A percentile compares a stretch with the other conserved stretches of the same genome.
Conservation (phyloP, 2,888 invertebrate genomes). For the Epistrophe grossulariae region DNA sequence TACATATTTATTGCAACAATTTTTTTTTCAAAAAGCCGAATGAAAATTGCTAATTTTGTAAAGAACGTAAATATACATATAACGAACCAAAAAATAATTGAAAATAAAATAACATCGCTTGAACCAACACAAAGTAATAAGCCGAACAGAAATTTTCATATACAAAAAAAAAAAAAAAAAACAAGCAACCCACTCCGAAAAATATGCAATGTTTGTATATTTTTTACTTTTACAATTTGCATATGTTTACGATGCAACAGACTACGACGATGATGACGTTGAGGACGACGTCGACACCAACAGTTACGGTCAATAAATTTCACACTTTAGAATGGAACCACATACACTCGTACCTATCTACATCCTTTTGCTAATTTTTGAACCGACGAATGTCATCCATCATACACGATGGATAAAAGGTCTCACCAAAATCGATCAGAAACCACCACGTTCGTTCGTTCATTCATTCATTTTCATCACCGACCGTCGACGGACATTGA, state of each 20-base stretch:
- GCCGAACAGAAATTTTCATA: conserved; percentile 20
- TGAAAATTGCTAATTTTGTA: conserved; percentile 28
- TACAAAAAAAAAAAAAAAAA: not conserved
- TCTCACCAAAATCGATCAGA: conserved; percentile 32
- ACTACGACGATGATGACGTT: not conserved
- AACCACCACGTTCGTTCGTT: not conserved
- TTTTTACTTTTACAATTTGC: conserved; percentile 41
- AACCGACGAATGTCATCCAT: conserved; percentile 5
- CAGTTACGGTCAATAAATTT: conserved; percentile 27
- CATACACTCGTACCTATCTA: not conserved
- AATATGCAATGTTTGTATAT: conserved; percentile 16
- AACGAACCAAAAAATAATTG: conserved; percentile 8
- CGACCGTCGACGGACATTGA: not conserved
- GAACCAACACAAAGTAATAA: conserved; percentile 20
- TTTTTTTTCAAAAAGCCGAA: not conserved
- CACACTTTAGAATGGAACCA: conserved; percentile 13
- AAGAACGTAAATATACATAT: not conserved
- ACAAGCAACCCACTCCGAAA: conserved; percentile 41
- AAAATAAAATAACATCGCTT: conserved; percentile 16
- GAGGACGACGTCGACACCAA: not conserved
- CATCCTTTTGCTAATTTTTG: conserved; percentile 7
- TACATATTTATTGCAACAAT: conserved; percentile 14
- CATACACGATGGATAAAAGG: conserved; percentile 2
- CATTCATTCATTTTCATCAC: not conserved
- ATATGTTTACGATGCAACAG: conserved; percentile 34